Conservation (phyloP, 2,797 vertebrate species). For the Pangasius mekongensis region DNA sequence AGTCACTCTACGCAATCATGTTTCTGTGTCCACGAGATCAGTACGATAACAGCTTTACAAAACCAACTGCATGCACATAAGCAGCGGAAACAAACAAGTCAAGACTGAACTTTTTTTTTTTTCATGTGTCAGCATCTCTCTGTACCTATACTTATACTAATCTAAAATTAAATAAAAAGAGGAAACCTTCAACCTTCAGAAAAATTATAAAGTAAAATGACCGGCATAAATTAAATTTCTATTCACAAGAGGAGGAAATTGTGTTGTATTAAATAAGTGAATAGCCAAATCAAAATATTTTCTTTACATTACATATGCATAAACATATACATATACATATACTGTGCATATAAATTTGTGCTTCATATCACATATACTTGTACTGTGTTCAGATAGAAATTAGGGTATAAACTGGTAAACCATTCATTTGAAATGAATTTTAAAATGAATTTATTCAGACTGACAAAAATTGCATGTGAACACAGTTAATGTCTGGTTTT, state of each 20-base stretch:
- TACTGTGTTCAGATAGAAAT: background rate
- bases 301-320: background rate
- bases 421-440: background rate
- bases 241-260: background rate
- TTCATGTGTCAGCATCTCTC: background rate
- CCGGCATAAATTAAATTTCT: background rate
- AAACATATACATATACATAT: background rate
- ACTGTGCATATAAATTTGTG: background rate
- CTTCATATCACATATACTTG: background rate
- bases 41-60: constrained; percentile 47
- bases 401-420: background rate
- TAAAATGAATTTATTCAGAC: background rate
- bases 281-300: background rate
- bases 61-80: constrained; percentile 25
- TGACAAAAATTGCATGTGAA: background rate
- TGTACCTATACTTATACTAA: background rate
- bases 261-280: background rate
- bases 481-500: background rate
- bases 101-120: background rate
- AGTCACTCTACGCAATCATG: constrained; percentile 30
- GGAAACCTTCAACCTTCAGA: background rate
- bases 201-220: background rate
- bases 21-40: constrained; percentile 27
- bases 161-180: background rate
- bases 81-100: constrained; percentile 28